Conservation (phyloP, 2,113 vertebrate species). For the Oryzias woworae region DNA sequence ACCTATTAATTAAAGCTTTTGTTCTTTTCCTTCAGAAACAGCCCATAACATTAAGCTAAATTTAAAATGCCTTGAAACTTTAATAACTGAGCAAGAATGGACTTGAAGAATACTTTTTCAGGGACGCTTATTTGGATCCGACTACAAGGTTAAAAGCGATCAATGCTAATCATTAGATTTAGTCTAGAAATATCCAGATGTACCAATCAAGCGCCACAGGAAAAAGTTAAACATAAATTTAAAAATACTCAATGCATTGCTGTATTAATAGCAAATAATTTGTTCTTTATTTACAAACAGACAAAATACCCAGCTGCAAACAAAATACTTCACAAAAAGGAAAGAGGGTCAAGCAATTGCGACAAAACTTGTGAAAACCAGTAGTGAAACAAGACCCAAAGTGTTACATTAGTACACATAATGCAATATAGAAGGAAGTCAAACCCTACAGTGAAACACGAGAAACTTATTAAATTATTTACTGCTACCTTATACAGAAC, state of each 20-base stretch:
- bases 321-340: neutral
- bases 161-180: too few relatives aligned
- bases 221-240: too few relatives aligned
- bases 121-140: slow-evolving; percentile 5
- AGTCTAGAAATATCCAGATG: too few relatives aligned
- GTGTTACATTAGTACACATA: slow-evolving; percentile 27
- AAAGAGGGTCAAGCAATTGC: too few relatives aligned
- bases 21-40: slow-evolving; percentile 34
- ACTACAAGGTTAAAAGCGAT: slow-evolving; percentile 22
- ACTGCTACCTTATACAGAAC: slow-evolving; percentile 40
- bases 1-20: slow-evolving; percentile 24
- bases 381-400: slow-evolving; percentile 24
- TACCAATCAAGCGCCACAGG: too few relatives aligned
- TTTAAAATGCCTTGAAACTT: slow-evolving; percentile 24
- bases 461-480: slow-evolving; percentile 67
- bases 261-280: too few relatives aligned
- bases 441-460: slow-evolving; percentile 52
- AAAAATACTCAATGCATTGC: too few relatives aligned
- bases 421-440: slow-evolving; percentile 26
- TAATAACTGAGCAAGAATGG: slow-evolving; percentile 17
- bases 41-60: slow-evolving; percentile 18
- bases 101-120: slow-evolving; percentile 19
- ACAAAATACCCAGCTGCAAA: neutral
- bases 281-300: too few relatives aligned
- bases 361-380: too few relatives aligned